Evolutionary conservation across 2,113 vertebrate species (phyloP), one percentile per base, ranked within the genome.

Genomic region (Gambusia holbrooki): DNA sequence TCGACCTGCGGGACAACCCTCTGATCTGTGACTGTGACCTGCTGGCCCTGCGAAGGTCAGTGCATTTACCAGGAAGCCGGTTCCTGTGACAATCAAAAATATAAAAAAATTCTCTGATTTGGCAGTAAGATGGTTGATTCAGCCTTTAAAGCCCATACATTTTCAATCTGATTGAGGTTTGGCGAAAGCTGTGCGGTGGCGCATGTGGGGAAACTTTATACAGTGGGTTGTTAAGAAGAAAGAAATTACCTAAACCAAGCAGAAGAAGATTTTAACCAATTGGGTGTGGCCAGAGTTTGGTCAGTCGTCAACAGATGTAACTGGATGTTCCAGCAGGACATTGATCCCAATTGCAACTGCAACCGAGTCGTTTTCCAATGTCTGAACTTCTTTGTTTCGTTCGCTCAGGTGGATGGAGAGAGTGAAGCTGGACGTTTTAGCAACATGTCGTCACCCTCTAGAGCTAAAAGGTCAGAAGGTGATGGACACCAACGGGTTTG

Each of bases 1-100:
- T 98, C 1, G 95, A 96, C 83, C 92, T 99, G 84, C 90, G 90
- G 12, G 93, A 95, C 19, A 96, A 98, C 72, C 96, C 96, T 1
- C 94, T 98, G 83, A 83, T 69, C 71, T 98, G 97, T 0, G 90
- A 96, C 91, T 98, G 97, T 76, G 79, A 84, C 62, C 93, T 97
- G 83, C 91, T 97, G 45, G 95, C 91, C 0, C 89, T 98, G 27
- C 91, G 40, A 91, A 97, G 93, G 96, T 98, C 74, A 89, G 93
- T 54, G 22, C 37, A 51, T 71, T 64, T 42, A 8, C 3, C 32
- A 61, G 12, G 14, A 54, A 71, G 9, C 4, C 13, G 22, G 51
- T 15, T 27, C 3, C 14, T 2, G 71, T 37, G 4, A 1, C 48
- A 60, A 76, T 66, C 25, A 25, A 7, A 22, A 48, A 29, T 3